Evolutionary conservation across 1,140 invertebrate genomes (phyloP).

Genomic region (Parapsyche elsis): DNA sequence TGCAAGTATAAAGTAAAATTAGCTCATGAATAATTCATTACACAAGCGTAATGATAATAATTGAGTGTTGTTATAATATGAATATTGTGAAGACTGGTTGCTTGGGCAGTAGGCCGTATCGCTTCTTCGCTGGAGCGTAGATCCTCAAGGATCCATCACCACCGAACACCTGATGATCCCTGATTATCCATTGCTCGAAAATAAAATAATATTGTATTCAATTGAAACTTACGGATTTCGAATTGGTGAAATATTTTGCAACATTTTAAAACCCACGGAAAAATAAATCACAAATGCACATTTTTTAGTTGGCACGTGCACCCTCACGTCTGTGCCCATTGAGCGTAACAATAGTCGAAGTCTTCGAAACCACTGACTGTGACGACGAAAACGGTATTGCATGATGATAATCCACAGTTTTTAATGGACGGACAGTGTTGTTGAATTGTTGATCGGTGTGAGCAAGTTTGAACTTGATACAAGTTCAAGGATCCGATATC

Average conservation of each 20-base stretch:
- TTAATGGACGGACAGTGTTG: neutral
- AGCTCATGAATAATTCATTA: constrained; percentile 38
- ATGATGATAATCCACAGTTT: neutral
- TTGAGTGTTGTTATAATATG: constrained; percentile 28
- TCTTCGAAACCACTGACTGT: neutral
- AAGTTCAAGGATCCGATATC: neutral
- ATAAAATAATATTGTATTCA: no score
- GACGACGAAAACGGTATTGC: constrained; percentile 27
- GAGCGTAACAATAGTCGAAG: constrained; percentile 1
- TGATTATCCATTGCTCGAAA: no score
- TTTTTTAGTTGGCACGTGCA: neutral
- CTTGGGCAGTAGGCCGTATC: constrained; percentile 35
- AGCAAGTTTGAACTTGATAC: neutral
- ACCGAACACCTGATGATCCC: neutral
- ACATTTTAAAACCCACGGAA: no score
- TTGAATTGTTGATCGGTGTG: neutral
- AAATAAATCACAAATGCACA: neutral
- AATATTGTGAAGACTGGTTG: constrained; percentile 41
- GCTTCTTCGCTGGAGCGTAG: constrained; percentile 29
- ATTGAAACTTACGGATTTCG: no score
- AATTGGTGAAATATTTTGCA: no score
- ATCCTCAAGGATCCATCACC: constrained; percentile 19
- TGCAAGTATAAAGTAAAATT: constrained; percentile 4
- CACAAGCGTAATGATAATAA: constrained; percentile 31
- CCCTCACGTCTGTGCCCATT: neutral